Base-by-base conservation (phyloP, 2,888 invertebrate species). In the Sphecodes monilicornis region DNA sequence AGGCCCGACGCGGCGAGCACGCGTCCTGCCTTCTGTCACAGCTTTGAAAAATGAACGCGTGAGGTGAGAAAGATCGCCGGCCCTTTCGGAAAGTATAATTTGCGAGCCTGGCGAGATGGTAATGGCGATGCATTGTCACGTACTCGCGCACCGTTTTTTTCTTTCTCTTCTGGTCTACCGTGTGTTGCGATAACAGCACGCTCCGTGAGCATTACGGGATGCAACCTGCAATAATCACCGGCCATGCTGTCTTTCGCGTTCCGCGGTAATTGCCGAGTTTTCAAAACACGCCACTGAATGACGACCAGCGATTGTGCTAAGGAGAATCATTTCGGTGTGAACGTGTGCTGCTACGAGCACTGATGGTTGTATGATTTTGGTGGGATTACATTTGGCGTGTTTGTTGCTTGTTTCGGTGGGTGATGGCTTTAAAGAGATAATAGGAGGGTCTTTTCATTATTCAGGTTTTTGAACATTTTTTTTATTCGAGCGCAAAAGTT, bases 21-120 rank as follows among this genome's bases (percentile, higher is more conserved):
- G 50, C 50, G 50, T 39, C 76, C 29, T 29, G 29, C 60, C 26
- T 68, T 77, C 76, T 54, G 77, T 77, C 78, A 70, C 60, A 71
- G 77, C 32, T 60, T 71, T 57, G 76, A 86, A 83, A 82, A 80
- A 86, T 78, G 81, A 39, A 69, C 75, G 82, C 80, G 79, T 43
- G 77, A 82, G 86, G 80, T 76, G 80, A 77, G 78, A 71, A 76
- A 46, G 81, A 86, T 78, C 85, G 78, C 36, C 75, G 46, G 74
- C 74, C 69, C 69, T 87, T 77, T 80, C 77, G 68, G 71, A 54
- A 78, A 86, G 75, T 71, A 46, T 77, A 80, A 74, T 78, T 78
- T 78, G 64, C 76, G 16, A 69, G 71, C 66, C 29, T 16, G 32
- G 50, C 26, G 41, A 57, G 84, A 66, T 66, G 77, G 84, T 75